Percentiles rank a stretch among this genome's conserved stretches.
Evolutionary conservation across 2,797 vertebrate species (phyloP).

Genomic region (Sciaenops ocellatus): DNA sequence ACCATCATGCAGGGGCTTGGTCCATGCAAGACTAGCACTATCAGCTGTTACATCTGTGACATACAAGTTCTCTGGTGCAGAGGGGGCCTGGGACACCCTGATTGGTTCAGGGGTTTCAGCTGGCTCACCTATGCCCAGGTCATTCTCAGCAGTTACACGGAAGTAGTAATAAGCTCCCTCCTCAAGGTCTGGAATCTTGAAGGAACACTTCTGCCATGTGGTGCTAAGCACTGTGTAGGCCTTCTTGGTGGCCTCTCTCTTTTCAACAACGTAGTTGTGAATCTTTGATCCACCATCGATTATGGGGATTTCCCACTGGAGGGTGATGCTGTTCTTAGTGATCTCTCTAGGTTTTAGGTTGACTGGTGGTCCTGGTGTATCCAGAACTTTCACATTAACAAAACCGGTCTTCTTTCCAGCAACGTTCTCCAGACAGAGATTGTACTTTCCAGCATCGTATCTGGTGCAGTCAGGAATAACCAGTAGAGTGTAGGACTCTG

Average conservation of each 20-base stretch:
- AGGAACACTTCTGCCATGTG: slow-evolving; percentile 96
- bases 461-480: slow-evolving; percentile 97
- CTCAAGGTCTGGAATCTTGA: slow-evolving; percentile 89
- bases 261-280: slow-evolving; percentile 97
- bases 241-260: slow-evolving; percentile 96
- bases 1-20: slow-evolving; percentile 95
- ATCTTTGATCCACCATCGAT: slow-evolving; percentile 98
- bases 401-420: slow-evolving; percentile 98
- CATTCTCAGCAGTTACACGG: slow-evolving; percentile 96
- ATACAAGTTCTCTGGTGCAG: slow-evolving; percentile 94
- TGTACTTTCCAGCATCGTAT: slow-evolving; percentile 97
- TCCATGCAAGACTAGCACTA: slow-evolving; percentile 95
- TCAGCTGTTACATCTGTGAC: slow-evolving; percentile 93
- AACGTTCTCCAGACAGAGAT: slow-evolving; percentile 96
- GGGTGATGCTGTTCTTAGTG: slow-evolving; percentile 93
- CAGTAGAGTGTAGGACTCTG: slow-evolving; percentile 95
- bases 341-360: slow-evolving; percentile 96
- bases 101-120: slow-evolving; percentile 95
- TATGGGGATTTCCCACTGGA: slow-evolving; percentile 99
- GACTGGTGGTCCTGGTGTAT: slow-evolving; percentile 96
- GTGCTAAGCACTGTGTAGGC: slow-evolving; percentile 94
- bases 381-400: slow-evolving; percentile 96
- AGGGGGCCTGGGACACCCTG: slow-evolving; percentile 94
- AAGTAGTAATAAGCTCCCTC: slow-evolving; percentile 98
- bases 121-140: slow-evolving; percentile 95